Evolutionary conservation across 2,888 invertebrate species (phyloP).

Genomic region (Imbricaverruca yamaguchii): DNA sequence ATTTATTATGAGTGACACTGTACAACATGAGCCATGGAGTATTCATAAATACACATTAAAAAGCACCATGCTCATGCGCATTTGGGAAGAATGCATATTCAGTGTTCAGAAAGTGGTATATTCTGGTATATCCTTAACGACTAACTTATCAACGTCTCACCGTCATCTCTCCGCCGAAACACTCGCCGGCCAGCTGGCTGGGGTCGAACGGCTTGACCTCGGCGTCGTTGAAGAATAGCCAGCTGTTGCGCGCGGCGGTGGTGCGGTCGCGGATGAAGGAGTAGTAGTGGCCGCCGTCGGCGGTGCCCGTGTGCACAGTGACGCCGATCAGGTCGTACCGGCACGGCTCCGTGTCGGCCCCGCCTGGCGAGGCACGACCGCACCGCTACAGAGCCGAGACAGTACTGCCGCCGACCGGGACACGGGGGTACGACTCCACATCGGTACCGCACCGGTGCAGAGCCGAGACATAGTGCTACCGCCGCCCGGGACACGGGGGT

Average conservation of each 20-base stretch:
- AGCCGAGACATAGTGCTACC: not conserved
- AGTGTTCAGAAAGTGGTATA: no score
- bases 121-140: no score
- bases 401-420: not conserved
- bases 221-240: conserved; percentile 87
- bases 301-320: conserved; percentile 95
- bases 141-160: conserved; percentile 44
- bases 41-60: no score
- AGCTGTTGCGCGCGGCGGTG: conserved; percentile 66
- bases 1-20: no score
- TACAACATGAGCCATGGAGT: no score
- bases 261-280: conserved; percentile 86
- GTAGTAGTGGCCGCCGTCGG: conserved; percentile 94
- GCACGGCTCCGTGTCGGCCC: conserved; percentile 37
- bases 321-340: conserved; percentile 79
- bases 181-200: conserved; percentile 86
- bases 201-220: conserved; percentile 93
- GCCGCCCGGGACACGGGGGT: not conserved
- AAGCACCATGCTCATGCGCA: no score
- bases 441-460: conserved; percentile 8
- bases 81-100: no score
- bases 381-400: not conserved
- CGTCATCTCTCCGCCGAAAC: conserved; percentile 96
- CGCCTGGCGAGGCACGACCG: not conserved
- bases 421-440: conserved; percentile 35